phyloP scores from a whole-genome alignment of 2,888 invertebrate species.

The Drosophila barbarae region DNA sequence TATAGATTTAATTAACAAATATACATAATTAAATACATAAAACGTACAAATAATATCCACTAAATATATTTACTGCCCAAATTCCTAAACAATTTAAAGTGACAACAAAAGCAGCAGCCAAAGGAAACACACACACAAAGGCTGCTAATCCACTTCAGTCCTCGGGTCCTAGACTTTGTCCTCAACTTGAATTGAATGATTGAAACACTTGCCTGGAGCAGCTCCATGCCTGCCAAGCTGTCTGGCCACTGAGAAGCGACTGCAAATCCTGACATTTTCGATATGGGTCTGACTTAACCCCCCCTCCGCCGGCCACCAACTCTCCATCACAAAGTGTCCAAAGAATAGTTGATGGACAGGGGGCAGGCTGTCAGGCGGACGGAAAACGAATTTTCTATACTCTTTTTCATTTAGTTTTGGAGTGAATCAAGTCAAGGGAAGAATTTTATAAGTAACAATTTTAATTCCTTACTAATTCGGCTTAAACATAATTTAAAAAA shows the following conservation, averaged over 20 bases:
- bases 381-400: not conserved
- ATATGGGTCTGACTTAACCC: slow-evolving; percentile 57
- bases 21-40: not conserved
- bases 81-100: not conserved
- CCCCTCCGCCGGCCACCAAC: slow-evolving; percentile 3
- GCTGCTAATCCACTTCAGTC: slow-evolving; percentile 23
- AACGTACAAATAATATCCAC: not conserved
- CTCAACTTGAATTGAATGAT: slow-evolving; percentile 27
- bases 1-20: not conserved
- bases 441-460: no score
- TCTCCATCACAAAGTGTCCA: slow-evolving; percentile 37
- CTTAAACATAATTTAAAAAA: not conserved
- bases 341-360: slow-evolving; percentile 32
- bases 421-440: not conserved
- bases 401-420: not conserved
- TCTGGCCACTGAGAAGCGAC: slow-evolving; percentile 9
- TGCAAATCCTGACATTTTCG: slow-evolving; percentile 61
- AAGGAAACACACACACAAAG: slow-evolving; percentile 7
- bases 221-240: slow-evolving; percentile 26
- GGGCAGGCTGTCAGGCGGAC: not conserved
- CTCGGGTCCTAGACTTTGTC: slow-evolving; percentile 13
- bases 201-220: slow-evolving; percentile 31
- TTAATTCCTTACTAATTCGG: no score
- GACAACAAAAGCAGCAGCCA: not conserved
- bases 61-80: not conserved